phyloP scores from a whole-genome alignment of 2,113 vertebrate species.

The Ochotona princeps region DNA sequence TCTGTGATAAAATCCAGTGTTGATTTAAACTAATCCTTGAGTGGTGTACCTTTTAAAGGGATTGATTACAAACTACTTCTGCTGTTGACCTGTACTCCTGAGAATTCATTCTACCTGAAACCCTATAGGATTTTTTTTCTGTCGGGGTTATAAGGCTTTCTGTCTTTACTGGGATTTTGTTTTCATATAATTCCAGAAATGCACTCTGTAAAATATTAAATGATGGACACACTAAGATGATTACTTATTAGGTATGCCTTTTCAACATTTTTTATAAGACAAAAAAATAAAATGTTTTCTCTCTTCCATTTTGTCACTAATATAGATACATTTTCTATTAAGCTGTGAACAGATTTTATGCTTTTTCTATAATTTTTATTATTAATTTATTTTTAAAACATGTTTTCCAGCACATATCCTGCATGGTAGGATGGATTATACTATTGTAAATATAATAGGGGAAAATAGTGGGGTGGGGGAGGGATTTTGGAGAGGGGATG shows the following conservation, averaged over 20 bases:
- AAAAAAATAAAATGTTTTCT: slow-evolving; percentile 17
- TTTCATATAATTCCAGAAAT: slow-evolving; percentile 1
- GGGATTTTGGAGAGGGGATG: too few species aligned
- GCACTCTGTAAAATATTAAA: not conserved
- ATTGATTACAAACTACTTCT: not conserved
- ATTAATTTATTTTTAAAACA: not conserved
- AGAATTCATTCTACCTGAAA: not conserved
- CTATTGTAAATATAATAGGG: too few species aligned
- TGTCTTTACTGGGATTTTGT: not conserved
- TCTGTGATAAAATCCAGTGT: not conserved
- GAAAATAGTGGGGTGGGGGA: too few species aligned
- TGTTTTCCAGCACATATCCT: not conserved
- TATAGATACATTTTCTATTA: not conserved
- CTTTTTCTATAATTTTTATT: not conserved
- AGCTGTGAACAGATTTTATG: not conserved
- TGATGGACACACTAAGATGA: not conserved
- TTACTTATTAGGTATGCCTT: not conserved
- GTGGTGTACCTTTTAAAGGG: not conserved
- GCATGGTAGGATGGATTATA: not conserved
- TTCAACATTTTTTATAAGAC: not conserved
- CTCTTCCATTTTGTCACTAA: not conserved
- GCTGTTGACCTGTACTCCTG: not conserved
- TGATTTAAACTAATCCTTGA: slow-evolving; percentile 13
- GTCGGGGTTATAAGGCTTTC: not conserved
- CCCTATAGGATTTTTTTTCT: slow-evolving; percentile 22